Percentiles rank a stretch among this genome's conserved stretches.
These are phyloP conservation scores for Platypus cylindrus DNA, from an alignment of 2,888 invertebrate genomes.

Conservation along the genomic window DNA sequence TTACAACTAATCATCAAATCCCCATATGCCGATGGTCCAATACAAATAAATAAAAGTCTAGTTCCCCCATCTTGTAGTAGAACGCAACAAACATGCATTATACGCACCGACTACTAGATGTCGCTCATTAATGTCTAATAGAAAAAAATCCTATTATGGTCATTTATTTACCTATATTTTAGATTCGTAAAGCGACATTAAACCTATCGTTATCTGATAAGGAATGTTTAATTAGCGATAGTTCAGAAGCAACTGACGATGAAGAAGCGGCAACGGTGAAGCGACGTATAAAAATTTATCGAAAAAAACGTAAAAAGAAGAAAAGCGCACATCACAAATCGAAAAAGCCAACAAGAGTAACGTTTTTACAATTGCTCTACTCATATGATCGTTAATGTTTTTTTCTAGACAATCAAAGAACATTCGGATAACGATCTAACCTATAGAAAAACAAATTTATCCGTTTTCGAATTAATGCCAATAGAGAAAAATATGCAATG, in stretches of 20 bases:
- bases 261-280: slow-evolving; percentile 14
- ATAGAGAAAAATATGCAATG: slow-evolving; percentile 23
- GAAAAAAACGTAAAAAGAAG: slow-evolving; percentile 22
- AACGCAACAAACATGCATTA: too few relatives aligned
- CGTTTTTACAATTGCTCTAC: neutral
- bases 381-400: neutral
- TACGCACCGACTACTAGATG: too few relatives aligned
- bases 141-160: too few relatives aligned
- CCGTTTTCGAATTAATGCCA: slow-evolving; percentile 30
- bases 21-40: too few relatives aligned
- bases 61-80: too few relatives aligned
- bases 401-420: slow-evolving; percentile 13
- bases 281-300: slow-evolving; percentile 15
- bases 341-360: neutral
- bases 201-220: slow-evolving; percentile 33
- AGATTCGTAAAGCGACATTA: slow-evolving; percentile 47
- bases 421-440: slow-evolving; percentile 22
- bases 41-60: too few relatives aligned
- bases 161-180: slow-evolving; percentile 11
- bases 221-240: slow-evolving; percentile 18
- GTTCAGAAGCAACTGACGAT: slow-evolving; percentile 17
- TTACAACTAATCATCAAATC: too few relatives aligned
- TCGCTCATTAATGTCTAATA: too few relatives aligned
- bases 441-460: slow-evolving; percentile 23
- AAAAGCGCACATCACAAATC: slow-evolving; percentile 10